A percentile compares a stretch with the other conserved stretches of the same genome.
These are phyloP conservation scores for Hybognathus amarus DNA, from an alignment of 2,797 vertebrate species.

Conservation along the genomic window DNA sequence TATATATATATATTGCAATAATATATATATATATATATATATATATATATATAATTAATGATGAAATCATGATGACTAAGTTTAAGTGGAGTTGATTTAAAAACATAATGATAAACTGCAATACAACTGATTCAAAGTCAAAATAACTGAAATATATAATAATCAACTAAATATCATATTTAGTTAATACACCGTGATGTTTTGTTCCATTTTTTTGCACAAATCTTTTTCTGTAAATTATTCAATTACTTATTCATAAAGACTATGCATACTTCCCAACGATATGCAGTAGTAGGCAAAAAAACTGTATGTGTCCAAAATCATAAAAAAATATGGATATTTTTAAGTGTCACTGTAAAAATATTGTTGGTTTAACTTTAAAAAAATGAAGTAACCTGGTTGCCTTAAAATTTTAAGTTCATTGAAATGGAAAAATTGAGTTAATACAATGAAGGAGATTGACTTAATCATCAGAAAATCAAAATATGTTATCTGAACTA, in stretches of 20 bases:
- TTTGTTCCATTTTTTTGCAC: background rate
- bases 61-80: background rate
- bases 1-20: no score
- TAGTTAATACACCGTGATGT: background rate
- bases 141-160: background rate
- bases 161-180: background rate
- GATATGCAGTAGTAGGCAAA: background rate
- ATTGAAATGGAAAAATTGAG: no score
- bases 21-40: no score
- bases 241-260: background rate
- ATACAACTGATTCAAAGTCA: background rate
- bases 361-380: no score
- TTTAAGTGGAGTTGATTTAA: background rate
- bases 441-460: no score
- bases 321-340: no score
- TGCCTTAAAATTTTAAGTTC: no score
- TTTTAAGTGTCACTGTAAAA: no score
- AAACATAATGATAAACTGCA: background rate
- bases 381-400: no score
- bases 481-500: no score
- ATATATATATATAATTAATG: no score
- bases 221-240: background rate
- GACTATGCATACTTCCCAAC: background rate
- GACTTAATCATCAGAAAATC: no score
- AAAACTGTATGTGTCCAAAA: background rate